These are phyloP conservation scores for Eriocheir sinensis DNA, from an alignment of 1,140 invertebrate species.

Conservation along the genomic window DNA sequence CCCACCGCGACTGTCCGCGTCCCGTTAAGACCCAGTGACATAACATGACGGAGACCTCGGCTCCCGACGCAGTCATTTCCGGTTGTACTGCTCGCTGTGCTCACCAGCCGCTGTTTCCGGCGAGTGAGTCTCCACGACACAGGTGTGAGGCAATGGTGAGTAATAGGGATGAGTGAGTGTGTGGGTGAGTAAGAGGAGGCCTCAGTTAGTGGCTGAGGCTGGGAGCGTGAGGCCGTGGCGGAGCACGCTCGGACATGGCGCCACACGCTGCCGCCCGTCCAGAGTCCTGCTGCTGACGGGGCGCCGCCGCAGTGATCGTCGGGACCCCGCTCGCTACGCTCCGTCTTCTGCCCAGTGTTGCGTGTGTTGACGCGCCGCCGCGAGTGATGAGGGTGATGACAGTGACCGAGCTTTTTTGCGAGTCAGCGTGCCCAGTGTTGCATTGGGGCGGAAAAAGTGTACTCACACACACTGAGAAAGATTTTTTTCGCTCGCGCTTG, in stretches of 20 bases:
- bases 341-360: constrained; percentile 12
- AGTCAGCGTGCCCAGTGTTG: not conserved
- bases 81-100: constrained; percentile 60
- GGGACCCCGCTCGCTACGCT: not conserved
- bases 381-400: not conserved
- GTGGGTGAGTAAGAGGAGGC: constrained; percentile 61
- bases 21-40: constrained; percentile 66
- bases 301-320: not conserved
- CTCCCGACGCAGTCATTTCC: constrained; percentile 67
- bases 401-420: not conserved
- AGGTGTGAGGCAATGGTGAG: constrained; percentile 76
- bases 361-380: not conserved
- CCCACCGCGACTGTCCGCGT: not conserved
- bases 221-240: constrained; percentile 44
- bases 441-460: not conserved
- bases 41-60: not conserved
- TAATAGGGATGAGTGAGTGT: constrained; percentile 75
- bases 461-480: not conserved
- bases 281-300: not conserved
- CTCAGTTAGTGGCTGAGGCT: constrained; percentile 66
- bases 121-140: constrained; percentile 64
- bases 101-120: constrained; percentile 73
- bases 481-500: not conserved
- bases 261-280: constrained; percentile 48
- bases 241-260: constrained; percentile 64